Evolutionary conservation across 1,140 invertebrate genomes (phyloP).

Genomic region (Delia radicum): DNA sequence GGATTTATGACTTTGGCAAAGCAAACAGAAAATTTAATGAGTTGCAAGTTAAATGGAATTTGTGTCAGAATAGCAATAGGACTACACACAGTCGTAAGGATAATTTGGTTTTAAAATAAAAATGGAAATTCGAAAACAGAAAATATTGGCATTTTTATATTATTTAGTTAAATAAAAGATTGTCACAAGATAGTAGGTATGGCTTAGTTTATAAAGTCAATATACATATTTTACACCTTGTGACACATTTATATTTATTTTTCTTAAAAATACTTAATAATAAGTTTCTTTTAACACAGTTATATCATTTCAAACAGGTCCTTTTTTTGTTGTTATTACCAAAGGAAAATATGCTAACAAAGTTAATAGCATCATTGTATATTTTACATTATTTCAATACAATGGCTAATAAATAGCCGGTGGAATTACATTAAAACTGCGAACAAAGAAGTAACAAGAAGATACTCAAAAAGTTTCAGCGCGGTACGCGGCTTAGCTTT

Average conservation of each 20-base stretch:
- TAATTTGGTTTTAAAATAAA: not conserved
- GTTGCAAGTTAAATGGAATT: not conserved
- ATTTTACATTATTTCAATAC: not conserved
- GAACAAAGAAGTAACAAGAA: too few relatives aligned
- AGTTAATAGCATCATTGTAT: not conserved
- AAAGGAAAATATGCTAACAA: not conserved
- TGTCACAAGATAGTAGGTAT: too few relatives aligned
- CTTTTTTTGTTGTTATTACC: not conserved
- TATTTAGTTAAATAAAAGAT: too few relatives aligned
- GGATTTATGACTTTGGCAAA: conserved; percentile 4
- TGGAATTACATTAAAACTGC: too few relatives aligned
- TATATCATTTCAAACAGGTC: not conserved
- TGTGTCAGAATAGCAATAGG: not conserved
- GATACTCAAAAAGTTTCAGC: too few relatives aligned
- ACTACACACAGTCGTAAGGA: too few relatives aligned
- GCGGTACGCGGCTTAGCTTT: too few relatives aligned
- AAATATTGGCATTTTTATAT: not conserved
- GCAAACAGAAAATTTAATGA: conserved; percentile 1
- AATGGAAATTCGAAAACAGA: not conserved
- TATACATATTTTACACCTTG: too few relatives aligned
- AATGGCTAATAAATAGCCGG: not conserved
- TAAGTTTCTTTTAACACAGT: not conserved
- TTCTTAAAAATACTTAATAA: too few relatives aligned
- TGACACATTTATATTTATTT: too few relatives aligned
- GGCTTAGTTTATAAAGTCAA: too few relatives aligned